Conservation (phyloP, 2,888 invertebrate species). For the Oscheius myriophilus region DNA sequence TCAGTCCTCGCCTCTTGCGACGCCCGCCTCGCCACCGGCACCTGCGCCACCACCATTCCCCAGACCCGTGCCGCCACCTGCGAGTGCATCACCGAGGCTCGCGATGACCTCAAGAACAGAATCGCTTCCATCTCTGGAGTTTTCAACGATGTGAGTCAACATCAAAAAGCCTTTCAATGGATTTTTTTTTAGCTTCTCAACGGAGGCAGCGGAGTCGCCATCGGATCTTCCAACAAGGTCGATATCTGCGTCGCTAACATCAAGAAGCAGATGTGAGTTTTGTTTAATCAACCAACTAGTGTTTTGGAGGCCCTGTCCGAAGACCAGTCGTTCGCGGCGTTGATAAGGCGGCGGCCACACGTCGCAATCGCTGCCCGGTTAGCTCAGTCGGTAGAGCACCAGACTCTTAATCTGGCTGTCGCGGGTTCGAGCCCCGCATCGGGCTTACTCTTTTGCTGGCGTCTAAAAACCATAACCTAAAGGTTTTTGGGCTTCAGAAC, state of each 20-base stretch:
- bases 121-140: slow-evolving; percentile 65
- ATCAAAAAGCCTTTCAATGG: not conserved
- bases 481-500: too few species aligned
- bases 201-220: slow-evolving; percentile 61
- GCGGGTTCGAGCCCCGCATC: slow-evolving; percentile 69
- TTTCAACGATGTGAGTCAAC: slow-evolving; percentile 51
- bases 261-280: slow-evolving; percentile 66
- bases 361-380: slow-evolving; percentile 50
- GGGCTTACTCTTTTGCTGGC: slow-evolving; percentile 41
- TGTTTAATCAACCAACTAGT: too few species aligned
- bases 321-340: too few species aligned
- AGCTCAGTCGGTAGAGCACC: slow-evolving; percentile 70
- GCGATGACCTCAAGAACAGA: slow-evolving; percentile 67
- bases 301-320: too few species aligned
- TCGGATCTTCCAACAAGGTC: slow-evolving; percentile 65
- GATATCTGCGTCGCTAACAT: slow-evolving; percentile 68
- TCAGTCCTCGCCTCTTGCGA: slow-evolving; percentile 50
- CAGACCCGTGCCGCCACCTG: slow-evolving; percentile 60
- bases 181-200: slow-evolving; percentile 50
- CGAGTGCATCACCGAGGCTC: slow-evolving; percentile 69
- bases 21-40: slow-evolving; percentile 45
- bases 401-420: slow-evolving; percentile 69
- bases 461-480: too few species aligned
- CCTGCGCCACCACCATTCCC: slow-evolving; percentile 57
- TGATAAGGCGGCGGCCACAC: too few species aligned